A percentile compares a stretch with the other conserved stretches of the same genome.
Evolutionary conservation across 2,113 vertebrate species (phyloP).

Genomic region (Stomatorhinus ivindoensis): DNA sequence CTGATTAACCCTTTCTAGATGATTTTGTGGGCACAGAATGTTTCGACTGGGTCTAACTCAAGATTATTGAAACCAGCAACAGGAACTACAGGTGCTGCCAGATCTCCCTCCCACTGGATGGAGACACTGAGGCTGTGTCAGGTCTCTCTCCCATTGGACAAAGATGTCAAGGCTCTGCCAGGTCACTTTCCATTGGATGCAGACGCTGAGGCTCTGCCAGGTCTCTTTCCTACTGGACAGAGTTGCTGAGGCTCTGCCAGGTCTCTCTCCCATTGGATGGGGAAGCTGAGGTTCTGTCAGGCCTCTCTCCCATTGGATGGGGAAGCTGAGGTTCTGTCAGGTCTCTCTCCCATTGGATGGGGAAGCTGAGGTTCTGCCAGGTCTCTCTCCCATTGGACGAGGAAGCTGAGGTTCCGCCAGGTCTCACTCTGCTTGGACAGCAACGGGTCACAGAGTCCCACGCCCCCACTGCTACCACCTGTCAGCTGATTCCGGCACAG

Average conservation of each 20-base stretch:
- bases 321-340: background rate
- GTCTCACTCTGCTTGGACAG: background rate
- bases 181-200: slow-evolving; percentile 20
- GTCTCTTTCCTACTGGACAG: background rate
- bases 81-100: background rate
- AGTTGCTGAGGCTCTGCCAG: background rate
- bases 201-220: slow-evolving; percentile 6
- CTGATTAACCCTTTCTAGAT: slow-evolving; percentile 16
- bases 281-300: background rate
- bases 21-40: background rate
- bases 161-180: background rate
- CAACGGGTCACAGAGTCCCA: background rate
- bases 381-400: slow-evolving; percentile 16
- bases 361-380: slow-evolving; percentile 8
- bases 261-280: background rate
- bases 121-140: background rate
- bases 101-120: background rate
- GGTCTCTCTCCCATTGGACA: background rate
- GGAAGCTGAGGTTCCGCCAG: slow-evolving; percentile 9
- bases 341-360: background rate
- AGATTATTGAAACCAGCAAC: background rate
- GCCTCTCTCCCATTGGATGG: background rate
- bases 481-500: background rate
- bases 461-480: background rate
- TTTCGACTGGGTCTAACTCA: background rate